These are phyloP conservation scores for Cirrhinus mrigala DNA, from an alignment of 2,797 vertebrate species.

Conservation along the genomic window DNA sequence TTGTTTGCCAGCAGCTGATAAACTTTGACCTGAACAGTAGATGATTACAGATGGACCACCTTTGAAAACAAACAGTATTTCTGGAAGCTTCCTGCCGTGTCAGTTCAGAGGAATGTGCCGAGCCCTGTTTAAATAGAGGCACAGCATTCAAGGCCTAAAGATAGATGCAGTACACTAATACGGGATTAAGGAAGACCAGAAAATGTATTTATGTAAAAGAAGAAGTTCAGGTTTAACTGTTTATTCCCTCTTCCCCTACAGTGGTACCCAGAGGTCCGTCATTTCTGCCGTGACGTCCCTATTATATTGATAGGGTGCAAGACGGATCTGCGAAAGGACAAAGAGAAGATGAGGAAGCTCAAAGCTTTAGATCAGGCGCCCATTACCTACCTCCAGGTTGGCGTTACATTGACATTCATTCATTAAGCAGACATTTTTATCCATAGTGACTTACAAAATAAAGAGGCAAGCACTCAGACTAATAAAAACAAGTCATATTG, in stretches of 20 bases:
- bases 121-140: conserved; percentile 23
- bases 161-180: conserved; percentile 5
- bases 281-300: conserved; percentile 89
- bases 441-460: neutral
- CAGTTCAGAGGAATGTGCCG: conserved; percentile 10
- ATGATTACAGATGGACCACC: neutral
- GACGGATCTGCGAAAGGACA: conserved; percentile 94
- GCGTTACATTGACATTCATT: neutral
- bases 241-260: conserved; percentile 63
- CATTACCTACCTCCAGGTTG: conserved; percentile 91
- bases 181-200: neutral
- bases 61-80: conserved; percentile 19
- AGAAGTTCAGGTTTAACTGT: neutral
- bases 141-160: neutral
- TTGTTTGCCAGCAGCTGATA: conserved; percentile 26
- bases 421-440: neutral
- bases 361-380: conserved; percentile 84
- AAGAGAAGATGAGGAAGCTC: conserved; percentile 88
- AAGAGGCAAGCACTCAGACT: neutral
- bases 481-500: neutral
- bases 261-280: conserved; percentile 95
- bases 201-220: neutral
- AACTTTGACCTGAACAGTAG: conserved; percentile 61
- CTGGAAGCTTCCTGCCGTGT: neutral
- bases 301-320: conserved; percentile 95